A percentile compares a stretch with the other conserved stretches of the same genome.
Evolutionary conservation across 2,113 vertebrate species (phyloP).

Genomic region (Mesocricetus auratus): DNA sequence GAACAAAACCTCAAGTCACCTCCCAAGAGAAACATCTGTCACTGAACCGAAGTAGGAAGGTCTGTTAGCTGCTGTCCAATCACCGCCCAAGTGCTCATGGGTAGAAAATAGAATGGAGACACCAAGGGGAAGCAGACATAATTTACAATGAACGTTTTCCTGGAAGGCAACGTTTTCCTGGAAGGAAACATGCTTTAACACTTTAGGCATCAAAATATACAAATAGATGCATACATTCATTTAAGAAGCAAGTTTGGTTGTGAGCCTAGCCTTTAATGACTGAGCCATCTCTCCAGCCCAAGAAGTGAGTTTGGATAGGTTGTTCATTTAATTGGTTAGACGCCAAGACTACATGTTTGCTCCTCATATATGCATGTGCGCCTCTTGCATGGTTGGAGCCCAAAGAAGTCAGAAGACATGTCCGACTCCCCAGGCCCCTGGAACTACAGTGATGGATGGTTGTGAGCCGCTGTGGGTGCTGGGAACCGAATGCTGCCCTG

Average conservation of each 20-base stretch:
- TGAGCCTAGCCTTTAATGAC: too few relatives aligned
- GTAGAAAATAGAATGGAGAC: conserved; percentile 9
- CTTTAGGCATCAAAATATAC: background rate
- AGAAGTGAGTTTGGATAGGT: background rate
- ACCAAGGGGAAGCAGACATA: background rate
- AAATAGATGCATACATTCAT: background rate
- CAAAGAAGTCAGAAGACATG: background rate
- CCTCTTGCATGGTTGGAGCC: background rate
- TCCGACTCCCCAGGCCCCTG: background rate
- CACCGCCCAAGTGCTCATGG: background rate
- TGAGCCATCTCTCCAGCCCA: too few relatives aligned
- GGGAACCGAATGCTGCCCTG: background rate
- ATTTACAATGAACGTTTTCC: conserved; percentile 1
- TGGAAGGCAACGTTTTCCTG: background rate
- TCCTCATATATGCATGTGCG: too few relatives aligned
- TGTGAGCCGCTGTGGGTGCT: background rate
- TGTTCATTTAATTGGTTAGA: conserved; percentile 40
- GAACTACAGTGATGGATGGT: too few relatives aligned
- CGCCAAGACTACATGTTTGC: background rate
- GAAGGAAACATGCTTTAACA: background rate
- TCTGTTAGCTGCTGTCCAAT: background rate
- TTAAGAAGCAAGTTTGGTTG: conserved; percentile 26
- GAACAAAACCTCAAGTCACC: conserved; percentile 22
- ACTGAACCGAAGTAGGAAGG: background rate
- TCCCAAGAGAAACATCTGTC: background rate